Conservation (phyloP, 1,140 invertebrate genomes). For the Lepidostoma basale region DNA sequence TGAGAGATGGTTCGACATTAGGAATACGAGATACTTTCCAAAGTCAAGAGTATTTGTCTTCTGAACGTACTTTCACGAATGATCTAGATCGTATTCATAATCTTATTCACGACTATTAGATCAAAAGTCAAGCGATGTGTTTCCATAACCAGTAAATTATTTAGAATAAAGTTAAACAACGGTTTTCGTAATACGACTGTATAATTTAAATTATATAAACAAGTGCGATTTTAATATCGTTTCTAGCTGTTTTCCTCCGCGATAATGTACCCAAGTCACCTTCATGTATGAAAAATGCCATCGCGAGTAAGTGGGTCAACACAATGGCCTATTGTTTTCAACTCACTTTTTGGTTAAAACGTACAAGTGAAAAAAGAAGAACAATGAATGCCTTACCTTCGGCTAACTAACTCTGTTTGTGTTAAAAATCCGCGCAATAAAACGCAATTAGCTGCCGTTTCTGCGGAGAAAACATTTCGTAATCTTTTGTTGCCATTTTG, state of each 20-base stretch:
- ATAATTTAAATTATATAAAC: too few species aligned
- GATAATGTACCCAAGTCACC: conserved; percentile 23
- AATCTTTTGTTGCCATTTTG: conserved; percentile 12
- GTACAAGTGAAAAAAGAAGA: conserved; percentile 41
- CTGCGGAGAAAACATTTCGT: conserved; percentile 4
- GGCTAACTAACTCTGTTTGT: conserved; percentile 17
- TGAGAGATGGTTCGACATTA: too few species aligned
- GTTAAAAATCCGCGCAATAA: conserved; percentile 43
- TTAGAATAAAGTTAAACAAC: too few species aligned
- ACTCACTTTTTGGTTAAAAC: conserved; percentile 35
- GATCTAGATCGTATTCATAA: too few species aligned
- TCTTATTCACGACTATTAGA: too few species aligned
- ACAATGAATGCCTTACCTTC: conserved; percentile 40
- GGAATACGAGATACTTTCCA: too few species aligned
- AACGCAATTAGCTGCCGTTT: conserved; percentile 43
- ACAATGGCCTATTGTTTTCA: conserved; percentile 39
- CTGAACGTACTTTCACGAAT: too few species aligned
- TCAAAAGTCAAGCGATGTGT: too few species aligned
- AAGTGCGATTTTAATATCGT: too few species aligned
- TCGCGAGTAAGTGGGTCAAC: conserved; percentile 39
- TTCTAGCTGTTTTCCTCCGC: not conserved
- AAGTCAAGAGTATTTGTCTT: too few species aligned
- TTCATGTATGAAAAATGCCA: conserved; percentile 30
- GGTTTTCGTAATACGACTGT: too few species aligned
- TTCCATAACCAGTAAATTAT: too few species aligned